A percentile compares a stretch with the other conserved stretches of the same genome.
phyloP scores from a whole-genome alignment of 2,888 invertebrate genomes.

The Nemapogon koenigi region DNA sequence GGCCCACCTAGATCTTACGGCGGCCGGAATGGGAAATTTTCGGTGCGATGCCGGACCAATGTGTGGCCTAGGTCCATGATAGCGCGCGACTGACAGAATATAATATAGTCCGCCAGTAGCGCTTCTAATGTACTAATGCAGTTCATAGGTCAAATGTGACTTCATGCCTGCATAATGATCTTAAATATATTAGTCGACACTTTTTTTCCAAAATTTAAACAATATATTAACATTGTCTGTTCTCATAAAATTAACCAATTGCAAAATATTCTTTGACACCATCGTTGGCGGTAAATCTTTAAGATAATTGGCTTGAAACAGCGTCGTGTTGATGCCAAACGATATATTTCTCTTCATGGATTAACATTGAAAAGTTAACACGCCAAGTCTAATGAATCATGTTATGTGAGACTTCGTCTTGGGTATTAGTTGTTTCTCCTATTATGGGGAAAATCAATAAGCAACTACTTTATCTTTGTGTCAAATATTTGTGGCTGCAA shows the following conservation, averaged over 20 bases:
- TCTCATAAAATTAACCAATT: background rate
- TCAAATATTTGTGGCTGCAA: too few species aligned
- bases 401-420: background rate
- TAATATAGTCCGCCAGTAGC: too few species aligned
- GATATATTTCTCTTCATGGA: constrained; percentile 7
- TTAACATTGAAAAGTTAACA: constrained; percentile 6
- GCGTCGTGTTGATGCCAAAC: constrained; percentile 19
- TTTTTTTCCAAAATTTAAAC: background rate
- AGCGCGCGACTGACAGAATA: too few species aligned
- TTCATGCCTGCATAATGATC: too few species aligned
- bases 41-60: too few species aligned
- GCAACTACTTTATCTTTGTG: too few species aligned
- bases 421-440: background rate
- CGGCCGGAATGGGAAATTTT: too few species aligned
- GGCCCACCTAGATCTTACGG: too few species aligned
- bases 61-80: too few species aligned
- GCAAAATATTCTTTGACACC: constrained; percentile 14
- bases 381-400: background rate
- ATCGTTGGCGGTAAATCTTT: constrained; percentile 23
- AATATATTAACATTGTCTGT: background rate
- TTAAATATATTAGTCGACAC: too few species aligned
- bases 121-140: too few species aligned
- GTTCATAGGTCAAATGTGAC: too few species aligned
- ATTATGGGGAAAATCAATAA: constrained; percentile 3
- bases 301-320: constrained; percentile 23